These are phyloP conservation scores for Takifugu flavidus DNA, from an alignment of 2,113 vertebrate genomes.

Conservation along the genomic window DNA sequence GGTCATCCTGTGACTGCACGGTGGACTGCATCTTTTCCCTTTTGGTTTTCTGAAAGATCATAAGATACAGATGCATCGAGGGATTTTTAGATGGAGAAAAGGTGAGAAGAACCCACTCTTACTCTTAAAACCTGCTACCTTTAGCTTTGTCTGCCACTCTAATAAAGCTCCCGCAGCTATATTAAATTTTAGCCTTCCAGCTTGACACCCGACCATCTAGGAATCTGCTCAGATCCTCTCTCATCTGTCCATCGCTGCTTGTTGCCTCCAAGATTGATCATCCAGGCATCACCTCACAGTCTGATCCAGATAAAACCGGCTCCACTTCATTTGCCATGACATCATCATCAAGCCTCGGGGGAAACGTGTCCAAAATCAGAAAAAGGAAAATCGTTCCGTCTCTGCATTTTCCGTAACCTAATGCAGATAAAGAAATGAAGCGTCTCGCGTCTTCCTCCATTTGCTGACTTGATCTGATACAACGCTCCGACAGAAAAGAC, in stretches of 20 bases:
- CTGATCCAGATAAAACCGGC: conserved; percentile 8
- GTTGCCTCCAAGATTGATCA: conserved; percentile 42
- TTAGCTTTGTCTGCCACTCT: background rate
- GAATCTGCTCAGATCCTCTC: conserved; percentile 27
- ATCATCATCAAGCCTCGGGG: background rate
- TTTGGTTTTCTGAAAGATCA: conserved; percentile 26
- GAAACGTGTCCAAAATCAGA: too few relatives aligned
- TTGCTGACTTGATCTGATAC: conserved; percentile 52
- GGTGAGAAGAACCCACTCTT: conserved; percentile 22
- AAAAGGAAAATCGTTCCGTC: conserved; percentile 20
- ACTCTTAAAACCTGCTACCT: background rate
- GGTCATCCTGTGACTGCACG: too few relatives aligned
- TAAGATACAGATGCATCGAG: conserved; percentile 17
- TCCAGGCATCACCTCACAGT: conserved; percentile 55
- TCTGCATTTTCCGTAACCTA: conserved; percentile 33
- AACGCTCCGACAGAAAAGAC: conserved; percentile 34
- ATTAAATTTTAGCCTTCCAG: conserved; percentile 48
- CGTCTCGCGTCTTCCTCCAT: conserved; percentile 27
- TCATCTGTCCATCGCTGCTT: conserved; percentile 62
- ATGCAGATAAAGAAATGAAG: conserved; percentile 42
- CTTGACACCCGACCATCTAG: conserved; percentile 26
- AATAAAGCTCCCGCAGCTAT: conserved; percentile 17
- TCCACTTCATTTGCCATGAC: conserved; percentile 13
- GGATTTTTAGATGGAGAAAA: conserved; percentile 15
- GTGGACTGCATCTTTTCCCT: background rate